Percentiles rank a stretch among this genome's conserved stretches.
Evolutionary conservation across 2,888 invertebrate species (phyloP).

Genomic region (Malthinus flaveolus): DNA sequence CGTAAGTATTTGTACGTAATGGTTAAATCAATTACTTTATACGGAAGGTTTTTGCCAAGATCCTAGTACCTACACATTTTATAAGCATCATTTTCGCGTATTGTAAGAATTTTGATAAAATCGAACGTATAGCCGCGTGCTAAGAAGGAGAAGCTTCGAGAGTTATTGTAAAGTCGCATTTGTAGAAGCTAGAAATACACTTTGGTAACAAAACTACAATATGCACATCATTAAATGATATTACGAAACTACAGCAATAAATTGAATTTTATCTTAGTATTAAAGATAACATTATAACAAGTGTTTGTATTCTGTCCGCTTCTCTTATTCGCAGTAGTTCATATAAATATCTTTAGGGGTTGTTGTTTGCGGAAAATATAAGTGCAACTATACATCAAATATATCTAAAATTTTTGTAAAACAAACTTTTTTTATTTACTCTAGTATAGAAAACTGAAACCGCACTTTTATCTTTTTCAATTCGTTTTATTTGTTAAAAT

Average conservation of each 20-base stretch:
- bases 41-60: too few relatives aligned
- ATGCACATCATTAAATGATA: constrained; percentile 2
- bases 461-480: too few relatives aligned
- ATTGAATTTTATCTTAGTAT: constrained; percentile 2
- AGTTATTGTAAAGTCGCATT: not conserved
- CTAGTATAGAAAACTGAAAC: too few relatives aligned
- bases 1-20: too few relatives aligned
- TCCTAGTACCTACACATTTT: too few relatives aligned
- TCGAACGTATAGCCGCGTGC: too few relatives aligned
- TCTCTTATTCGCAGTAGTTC: not conserved
- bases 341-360: constrained; percentile 2
- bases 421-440: too few relatives aligned
- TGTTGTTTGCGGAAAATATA: constrained; percentile 3
- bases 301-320: constrained; percentile 6
- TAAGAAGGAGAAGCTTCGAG: too few relatives aligned
- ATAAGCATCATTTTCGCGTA: too few relatives aligned
- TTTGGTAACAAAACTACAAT: not conserved
- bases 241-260: constrained; percentile 4
- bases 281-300: constrained; percentile 2
- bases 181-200: not conserved
- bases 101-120: too few relatives aligned
- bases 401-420: not conserved
- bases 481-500: too few relatives aligned
- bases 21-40: too few relatives aligned
- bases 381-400: not conserved